Percentiles rank a stretch among this genome's conserved stretches.
phyloP scores from a whole-genome alignment of 2,797 vertebrate genomes.

The Sebastiscus albofasciatus region DNA sequence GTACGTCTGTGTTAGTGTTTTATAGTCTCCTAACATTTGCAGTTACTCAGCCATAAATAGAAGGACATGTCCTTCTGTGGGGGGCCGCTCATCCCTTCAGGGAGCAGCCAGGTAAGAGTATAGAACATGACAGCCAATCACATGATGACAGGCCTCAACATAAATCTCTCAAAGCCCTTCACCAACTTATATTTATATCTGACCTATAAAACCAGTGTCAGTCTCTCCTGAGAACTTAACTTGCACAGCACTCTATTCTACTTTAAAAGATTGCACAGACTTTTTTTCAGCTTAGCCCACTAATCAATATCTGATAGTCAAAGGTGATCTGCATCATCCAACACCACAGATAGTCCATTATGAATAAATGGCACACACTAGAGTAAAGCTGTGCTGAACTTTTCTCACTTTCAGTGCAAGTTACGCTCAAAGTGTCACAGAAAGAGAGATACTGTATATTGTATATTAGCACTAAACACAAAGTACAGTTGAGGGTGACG shows the following conservation, averaged over 20 bases:
- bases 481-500: not conserved
- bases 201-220: constrained; percentile 46
- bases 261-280: not conserved
- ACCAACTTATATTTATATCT: constrained; percentile 56
- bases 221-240: constrained; percentile 1
- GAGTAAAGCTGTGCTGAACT: not conserved
- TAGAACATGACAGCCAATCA: constrained; percentile 63
- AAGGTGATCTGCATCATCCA: not conserved
- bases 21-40: constrained; percentile 31
- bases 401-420: not conserved
- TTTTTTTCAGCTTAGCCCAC: not conserved
- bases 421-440: not conserved
- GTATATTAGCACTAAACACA: not conserved
- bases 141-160: constrained; percentile 25
- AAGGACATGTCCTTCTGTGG: constrained; percentile 41
- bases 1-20: constrained; percentile 7
- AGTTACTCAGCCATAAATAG: constrained; percentile 39
- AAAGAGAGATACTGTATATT: not conserved
- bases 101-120: constrained; percentile 54
- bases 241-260: not conserved
- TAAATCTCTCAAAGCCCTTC: constrained; percentile 42
- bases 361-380: not conserved
- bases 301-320: not conserved
- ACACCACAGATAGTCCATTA: not conserved
- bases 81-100: constrained; percentile 28